These are phyloP conservation scores for Cephus pulcher DNA, from an alignment of 2,888 invertebrate species.

Conservation along the genomic window DNA sequence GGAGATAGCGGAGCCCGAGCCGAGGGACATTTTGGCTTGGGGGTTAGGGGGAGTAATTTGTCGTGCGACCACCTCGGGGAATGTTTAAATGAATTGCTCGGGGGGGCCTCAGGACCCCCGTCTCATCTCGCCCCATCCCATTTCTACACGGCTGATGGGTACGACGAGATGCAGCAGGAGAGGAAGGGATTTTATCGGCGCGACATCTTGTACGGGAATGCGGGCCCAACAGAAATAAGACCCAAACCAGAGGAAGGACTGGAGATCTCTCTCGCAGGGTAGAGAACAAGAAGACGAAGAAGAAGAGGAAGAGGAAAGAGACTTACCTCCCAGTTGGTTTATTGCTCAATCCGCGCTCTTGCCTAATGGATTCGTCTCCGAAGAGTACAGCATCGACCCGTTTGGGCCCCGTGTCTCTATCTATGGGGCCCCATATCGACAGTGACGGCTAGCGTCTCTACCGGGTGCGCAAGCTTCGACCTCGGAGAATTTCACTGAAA, in stretches of 20 bases:
- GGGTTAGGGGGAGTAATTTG: conserved; percentile 64
- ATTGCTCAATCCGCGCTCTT: conserved; percentile 64
- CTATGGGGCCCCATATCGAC: conserved; percentile 12
- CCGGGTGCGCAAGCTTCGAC: conserved; percentile 7
- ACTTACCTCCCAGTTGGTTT: conserved; percentile 66
- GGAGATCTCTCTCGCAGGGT: conserved; percentile 22
- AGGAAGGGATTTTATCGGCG: conserved; percentile 60
- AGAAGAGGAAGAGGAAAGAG: conserved; percentile 38
- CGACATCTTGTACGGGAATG: conserved; percentile 67
- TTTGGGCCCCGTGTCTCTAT: conserved; percentile 24
- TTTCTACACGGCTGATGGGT: conserved; percentile 7
- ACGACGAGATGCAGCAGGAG: conserved; percentile 29
- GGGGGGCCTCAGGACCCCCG: conserved; percentile 32
- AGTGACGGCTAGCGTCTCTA: conserved; percentile 2
- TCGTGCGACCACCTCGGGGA: conserved; percentile 67
- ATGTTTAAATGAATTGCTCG: conserved; percentile 66
- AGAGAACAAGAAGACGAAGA: conserved; percentile 5
- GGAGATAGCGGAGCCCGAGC: conserved; percentile 51
- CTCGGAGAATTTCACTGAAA: background rate
- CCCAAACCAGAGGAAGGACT: conserved; percentile 26
- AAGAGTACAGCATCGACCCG: conserved; percentile 31
- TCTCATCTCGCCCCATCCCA: background rate
- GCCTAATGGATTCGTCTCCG: conserved; percentile 64
- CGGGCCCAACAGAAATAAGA: conserved; percentile 61
- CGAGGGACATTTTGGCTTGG: conserved; percentile 42